Percentiles rank a stretch among this genome's conserved stretches.
Evolutionary conservation across 2,113 vertebrate genomes (phyloP).

Genomic region (Atherinomorus stipes): DNA sequence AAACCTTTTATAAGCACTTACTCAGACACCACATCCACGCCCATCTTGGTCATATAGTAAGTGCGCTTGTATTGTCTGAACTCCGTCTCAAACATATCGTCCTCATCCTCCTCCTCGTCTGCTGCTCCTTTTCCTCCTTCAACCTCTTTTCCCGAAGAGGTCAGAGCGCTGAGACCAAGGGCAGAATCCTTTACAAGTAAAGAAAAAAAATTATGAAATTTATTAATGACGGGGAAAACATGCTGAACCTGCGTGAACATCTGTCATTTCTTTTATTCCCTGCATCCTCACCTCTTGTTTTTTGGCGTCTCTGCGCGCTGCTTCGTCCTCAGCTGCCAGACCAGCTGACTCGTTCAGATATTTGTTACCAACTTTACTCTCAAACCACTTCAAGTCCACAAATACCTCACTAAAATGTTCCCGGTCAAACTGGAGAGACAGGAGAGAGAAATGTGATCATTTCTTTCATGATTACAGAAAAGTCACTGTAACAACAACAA

Average conservation of each 20-base stretch:
- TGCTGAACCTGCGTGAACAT: neutral
- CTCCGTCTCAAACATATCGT: constrained; percentile 97
- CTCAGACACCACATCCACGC: constrained; percentile 96
- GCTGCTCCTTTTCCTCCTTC: constrained; percentile 76
- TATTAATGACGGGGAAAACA: neutral
- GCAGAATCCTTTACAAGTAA: constrained; percentile 75
- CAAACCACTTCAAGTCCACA: constrained; percentile 99
- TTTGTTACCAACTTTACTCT: constrained; percentile 99
- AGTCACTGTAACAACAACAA: neutral
- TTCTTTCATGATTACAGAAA: neutral
- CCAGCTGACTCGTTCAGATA: constrained; percentile 98
- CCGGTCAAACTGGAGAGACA: constrained; percentile 89
- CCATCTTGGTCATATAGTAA: constrained; percentile 99
- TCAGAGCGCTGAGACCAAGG: constrained; percentile 84
- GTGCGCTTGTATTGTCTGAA: constrained; percentile 97
- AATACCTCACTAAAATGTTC: constrained; percentile 98
- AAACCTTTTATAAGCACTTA: constrained; percentile 75
- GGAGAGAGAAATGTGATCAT: neutral
- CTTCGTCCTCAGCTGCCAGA: constrained; percentile 92
- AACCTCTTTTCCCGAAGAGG: constrained; percentile 55
- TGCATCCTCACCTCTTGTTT: constrained; percentile 82
- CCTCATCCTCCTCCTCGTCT: constrained; percentile 93
- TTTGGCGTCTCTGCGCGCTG: constrained; percentile 80
- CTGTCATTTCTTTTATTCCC: neutral
- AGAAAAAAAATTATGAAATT: neutral